phyloP scores from a whole-genome alignment of 2,888 invertebrate species.

The Synergus umbraculus region DNA sequence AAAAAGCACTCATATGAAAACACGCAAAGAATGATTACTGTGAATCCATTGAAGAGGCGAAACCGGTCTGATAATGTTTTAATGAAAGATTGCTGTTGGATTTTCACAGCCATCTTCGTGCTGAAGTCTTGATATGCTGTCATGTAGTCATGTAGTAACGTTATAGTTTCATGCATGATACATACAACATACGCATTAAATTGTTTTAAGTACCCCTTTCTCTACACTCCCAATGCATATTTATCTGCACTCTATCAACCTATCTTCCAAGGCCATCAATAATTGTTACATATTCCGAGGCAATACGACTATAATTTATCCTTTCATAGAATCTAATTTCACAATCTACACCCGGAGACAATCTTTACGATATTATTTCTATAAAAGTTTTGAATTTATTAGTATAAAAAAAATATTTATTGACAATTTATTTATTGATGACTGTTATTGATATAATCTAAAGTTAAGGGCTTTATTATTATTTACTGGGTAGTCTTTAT shows the following conservation, averaged over 20 bases:
- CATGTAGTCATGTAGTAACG: neutral
- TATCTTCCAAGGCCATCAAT: slow-evolving; percentile 34
- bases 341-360: too few relatives aligned
- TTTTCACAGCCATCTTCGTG: neutral
- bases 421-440: too few relatives aligned
- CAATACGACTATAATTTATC: slow-evolving; percentile 9
- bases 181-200: neutral
- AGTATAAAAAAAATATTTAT: too few relatives aligned
- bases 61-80: slow-evolving; percentile 5
- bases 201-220: slow-evolving; percentile 18
- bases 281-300: slow-evolving; percentile 15
- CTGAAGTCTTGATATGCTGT: slow-evolving; percentile 8
- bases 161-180: neutral
- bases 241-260: slow-evolving; percentile 14
- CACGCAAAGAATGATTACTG: neutral
- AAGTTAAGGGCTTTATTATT: too few relatives aligned
- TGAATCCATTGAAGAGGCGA: neutral
- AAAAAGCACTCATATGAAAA: neutral
- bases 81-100: neutral
- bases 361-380: too few relatives aligned
- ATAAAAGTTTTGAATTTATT: too few relatives aligned
- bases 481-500: too few relatives aligned
- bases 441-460: too few relatives aligned
- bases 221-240: neutral
- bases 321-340: neutral